Base-by-base conservation (phyloP, 2,888 invertebrate genomes). In the Parascotia fuliginaria region DNA sequence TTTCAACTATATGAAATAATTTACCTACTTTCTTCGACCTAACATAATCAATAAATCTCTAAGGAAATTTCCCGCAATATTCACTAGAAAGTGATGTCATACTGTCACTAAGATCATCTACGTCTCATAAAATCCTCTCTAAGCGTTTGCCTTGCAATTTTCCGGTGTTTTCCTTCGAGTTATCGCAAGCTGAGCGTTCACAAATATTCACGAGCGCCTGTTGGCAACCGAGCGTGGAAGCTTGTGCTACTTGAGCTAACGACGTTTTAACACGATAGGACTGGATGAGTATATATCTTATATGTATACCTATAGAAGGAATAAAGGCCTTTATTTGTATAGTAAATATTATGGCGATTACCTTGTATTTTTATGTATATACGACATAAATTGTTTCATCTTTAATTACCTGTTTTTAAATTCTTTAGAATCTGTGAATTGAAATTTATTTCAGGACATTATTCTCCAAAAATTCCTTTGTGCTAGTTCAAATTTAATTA, bases 121-220 rank as follows among this genome's bases (percentile, higher is more conserved):
- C 43, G 31, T 46, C 44, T 59, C 51, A 46, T 56, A 58, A 65
- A 56, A 42, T 40, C 42, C 22, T 27, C 9, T 40, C 34, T 41
- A 41, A 34, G 52, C 56, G 58, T 57, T 51, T 43, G 37, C 40
- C 42, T 44, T 45, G 60, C 70, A 73, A 79, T 75, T 75, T 75
- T 73, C 75, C 70, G 56, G 52, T 49, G 47, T 62, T 66, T 73
- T 54, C 67, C 64, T 56, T 55, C 52, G 65, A 77, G 75, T 79
- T 70, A 77, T 57, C 52, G 59, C 49, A 38, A 40, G 32, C 36
- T 22, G 39, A 42, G 16, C 9, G 12, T 28, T 32, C 29, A 13
- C 28, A 40, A 42, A 15, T 11, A 15, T 28, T 32, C 29, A 13
- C 28, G 42, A 42, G 45, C 2, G 19, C 19, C 5, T 59, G 60